A percentile compares a stretch with the other conserved stretches of the same genome.
These are phyloP conservation scores for Drosophila nigrodunni DNA, from an alignment of 1,140 invertebrate species.

Conservation along the genomic window DNA sequence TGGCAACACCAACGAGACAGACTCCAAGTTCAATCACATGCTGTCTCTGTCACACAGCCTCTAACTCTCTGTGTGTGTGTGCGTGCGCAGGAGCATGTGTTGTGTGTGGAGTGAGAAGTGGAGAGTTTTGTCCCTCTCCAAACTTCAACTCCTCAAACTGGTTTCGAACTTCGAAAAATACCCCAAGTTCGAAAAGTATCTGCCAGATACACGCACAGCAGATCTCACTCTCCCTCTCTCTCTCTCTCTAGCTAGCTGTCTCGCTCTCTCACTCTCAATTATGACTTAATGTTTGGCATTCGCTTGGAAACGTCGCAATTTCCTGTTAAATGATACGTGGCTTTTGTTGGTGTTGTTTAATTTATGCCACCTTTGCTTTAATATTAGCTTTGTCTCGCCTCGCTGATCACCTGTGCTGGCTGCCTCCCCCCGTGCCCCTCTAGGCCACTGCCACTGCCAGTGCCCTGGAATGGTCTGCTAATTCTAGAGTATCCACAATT, in stretches of 20 bases:
- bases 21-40: constrained; percentile 23
- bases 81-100: constrained; percentile 16
- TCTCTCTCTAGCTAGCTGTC: no score
- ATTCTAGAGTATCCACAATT: constrained; percentile 56
- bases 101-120: constrained; percentile 4
- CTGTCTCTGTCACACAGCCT: background rate
- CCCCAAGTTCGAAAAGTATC: constrained; percentile 78
- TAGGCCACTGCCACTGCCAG: background rate
- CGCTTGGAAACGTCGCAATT: constrained; percentile 64
- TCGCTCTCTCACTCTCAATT: constrained; percentile 20
- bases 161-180: constrained; percentile 73
- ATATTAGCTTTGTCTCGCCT: constrained; percentile 78
- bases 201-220: constrained; percentile 56
- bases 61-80: constrained; percentile 6
- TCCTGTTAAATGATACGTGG: constrained; percentile 79
- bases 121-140: constrained; percentile 31
- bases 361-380: constrained; percentile 80
- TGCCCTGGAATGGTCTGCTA: constrained; percentile 60
- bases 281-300: constrained; percentile 57
- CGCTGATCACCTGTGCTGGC: constrained; percentile 39
- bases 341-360: constrained; percentile 55
- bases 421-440: background rate
- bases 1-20: constrained; percentile 32
- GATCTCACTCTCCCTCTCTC: no score
- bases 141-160: constrained; percentile 39